Base-by-base conservation (phyloP, 2,113 vertebrate genomes). In the Panurus biarmicus region DNA sequence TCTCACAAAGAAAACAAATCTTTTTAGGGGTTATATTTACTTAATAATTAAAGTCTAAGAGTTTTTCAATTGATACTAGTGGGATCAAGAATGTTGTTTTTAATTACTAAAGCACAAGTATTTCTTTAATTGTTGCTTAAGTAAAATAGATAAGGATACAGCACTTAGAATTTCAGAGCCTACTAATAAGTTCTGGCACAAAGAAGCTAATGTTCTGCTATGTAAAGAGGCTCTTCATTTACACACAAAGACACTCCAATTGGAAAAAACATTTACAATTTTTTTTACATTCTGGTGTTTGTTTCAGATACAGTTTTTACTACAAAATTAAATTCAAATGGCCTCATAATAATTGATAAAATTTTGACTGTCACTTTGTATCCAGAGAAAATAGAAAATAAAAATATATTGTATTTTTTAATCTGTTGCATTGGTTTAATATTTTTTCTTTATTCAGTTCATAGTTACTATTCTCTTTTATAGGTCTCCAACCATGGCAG, bases 401-500 rank as follows among this genome's bases (percentile, higher is more conserved):
- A 45, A 78, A 82, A 80, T 5, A 35, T 4, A 56, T 11, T 20
- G 1, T 51, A 7, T 21, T 87, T 91, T 86, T 94, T 53, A 1
- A 45, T 61, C 10, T 4, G 1, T 66, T 90, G 11, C 6, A 38
- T 22, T 42, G 4, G 1, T 45, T 73, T 12, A 36, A 12, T 84
- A 48, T 67, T 65, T 74, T 5, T 1, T 45, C 82, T 54, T 61
- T 44, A 73, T 56, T 88, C 38, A 77, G 2, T 77, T 69, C 31
- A 72, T 45, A 70, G 29, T 81, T 74, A 23, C 26, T 60, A 0
- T 89, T 76, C 31, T 87, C 8, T 77, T 69, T 94, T 74, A 23
- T 69, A 99, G 99, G 96, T 99, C 99, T 97, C 99, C 99, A 14
- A 99, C 99, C 3, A 99, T 99, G 99, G 99, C 99, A 72, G 99